Percentiles rank a stretch among this genome's conserved stretches.
Evolutionary conservation across 2,888 invertebrate genomes (phyloP).

Genomic region (Thymelicus lineola): DNA sequence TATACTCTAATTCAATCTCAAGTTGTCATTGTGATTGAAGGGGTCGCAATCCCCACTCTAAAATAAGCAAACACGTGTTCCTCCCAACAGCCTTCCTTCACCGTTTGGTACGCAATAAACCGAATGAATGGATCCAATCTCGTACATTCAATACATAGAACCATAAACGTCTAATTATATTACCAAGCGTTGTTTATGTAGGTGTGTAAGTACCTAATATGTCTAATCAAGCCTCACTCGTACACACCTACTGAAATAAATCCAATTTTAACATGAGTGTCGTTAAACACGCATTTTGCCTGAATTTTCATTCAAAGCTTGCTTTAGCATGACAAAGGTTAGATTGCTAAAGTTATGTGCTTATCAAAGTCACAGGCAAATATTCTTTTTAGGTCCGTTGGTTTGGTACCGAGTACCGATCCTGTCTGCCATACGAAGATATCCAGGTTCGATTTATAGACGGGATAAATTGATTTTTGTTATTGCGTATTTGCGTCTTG

Average conservation of each 20-base stretch:
- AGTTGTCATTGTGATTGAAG: slow-evolving; percentile 3
- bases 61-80: slow-evolving; percentile 6
- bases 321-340: too few species aligned
- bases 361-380: too few species aligned
- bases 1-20: slow-evolving; percentile 6
- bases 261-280: too few species aligned
- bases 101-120: slow-evolving; percentile 53
- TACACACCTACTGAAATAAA: background rate
- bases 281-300: too few species aligned
- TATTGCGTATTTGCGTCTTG: too few species aligned
- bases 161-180: slow-evolving; percentile 13
- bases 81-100: slow-evolving; percentile 10
- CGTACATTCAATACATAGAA: slow-evolving; percentile 44
- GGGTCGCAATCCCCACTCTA: slow-evolving; percentile 14
- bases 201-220: background rate
- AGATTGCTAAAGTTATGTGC: too few species aligned
- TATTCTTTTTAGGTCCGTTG: too few species aligned
- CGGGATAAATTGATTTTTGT: too few species aligned
- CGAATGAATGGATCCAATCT: slow-evolving; percentile 53
- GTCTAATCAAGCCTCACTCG: background rate
- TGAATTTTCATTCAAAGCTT: too few species aligned
- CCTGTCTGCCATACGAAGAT: too few species aligned
- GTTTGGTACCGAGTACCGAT: too few species aligned
- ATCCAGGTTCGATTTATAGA: too few species aligned
- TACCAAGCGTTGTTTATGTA: slow-evolving; percentile 2